A percentile compares a stretch with the other conserved stretches of the same genome.
phyloP scores from a whole-genome alignment of 2,113 vertebrate species.

The Tricholaema leucomelas region DNA sequence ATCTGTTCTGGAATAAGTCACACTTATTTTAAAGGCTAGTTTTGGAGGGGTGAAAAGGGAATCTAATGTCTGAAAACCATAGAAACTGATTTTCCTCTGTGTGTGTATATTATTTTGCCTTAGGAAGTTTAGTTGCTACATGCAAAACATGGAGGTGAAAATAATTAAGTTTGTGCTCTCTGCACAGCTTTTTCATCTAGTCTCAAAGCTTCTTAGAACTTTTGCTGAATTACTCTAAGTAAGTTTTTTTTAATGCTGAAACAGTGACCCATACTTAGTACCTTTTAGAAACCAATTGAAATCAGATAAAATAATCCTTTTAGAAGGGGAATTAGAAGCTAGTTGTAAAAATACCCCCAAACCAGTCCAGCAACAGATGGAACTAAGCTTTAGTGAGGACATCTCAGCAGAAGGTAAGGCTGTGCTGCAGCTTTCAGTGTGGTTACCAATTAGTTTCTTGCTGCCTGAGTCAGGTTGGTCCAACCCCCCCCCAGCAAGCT shows the following conservation, averaged over 20 bases:
- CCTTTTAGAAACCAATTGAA: background rate
- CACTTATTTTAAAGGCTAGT: slow-evolving; percentile 59
- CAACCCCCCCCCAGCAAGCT: rapidly evolving
- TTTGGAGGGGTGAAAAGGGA: background rate
- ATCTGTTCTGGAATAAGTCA: slow-evolving; percentile 63
- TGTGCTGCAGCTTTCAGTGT: background rate
- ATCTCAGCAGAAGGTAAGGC: background rate
- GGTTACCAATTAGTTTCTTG: background rate
- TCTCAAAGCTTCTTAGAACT: background rate
- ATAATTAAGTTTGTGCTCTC: background rate
- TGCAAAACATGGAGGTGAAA: slow-evolving; percentile 5
- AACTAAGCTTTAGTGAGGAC: background rate
- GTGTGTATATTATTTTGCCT: background rate
- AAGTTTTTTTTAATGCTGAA: background rate
- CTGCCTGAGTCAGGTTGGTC: background rate
- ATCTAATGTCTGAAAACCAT: slow-evolving; percentile 27
- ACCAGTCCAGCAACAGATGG: background rate
- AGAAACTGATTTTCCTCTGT: slow-evolving; percentile 22
- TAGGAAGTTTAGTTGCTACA: background rate
- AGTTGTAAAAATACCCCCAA: background rate
- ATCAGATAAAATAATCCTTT: background rate
- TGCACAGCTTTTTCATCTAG: background rate
- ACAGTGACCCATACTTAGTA: background rate
- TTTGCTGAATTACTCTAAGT: background rate
- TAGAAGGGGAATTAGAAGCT: background rate